Base-by-base conservation (phyloP, 2,888 invertebrate species). In the Orthosia gothica region DNA sequence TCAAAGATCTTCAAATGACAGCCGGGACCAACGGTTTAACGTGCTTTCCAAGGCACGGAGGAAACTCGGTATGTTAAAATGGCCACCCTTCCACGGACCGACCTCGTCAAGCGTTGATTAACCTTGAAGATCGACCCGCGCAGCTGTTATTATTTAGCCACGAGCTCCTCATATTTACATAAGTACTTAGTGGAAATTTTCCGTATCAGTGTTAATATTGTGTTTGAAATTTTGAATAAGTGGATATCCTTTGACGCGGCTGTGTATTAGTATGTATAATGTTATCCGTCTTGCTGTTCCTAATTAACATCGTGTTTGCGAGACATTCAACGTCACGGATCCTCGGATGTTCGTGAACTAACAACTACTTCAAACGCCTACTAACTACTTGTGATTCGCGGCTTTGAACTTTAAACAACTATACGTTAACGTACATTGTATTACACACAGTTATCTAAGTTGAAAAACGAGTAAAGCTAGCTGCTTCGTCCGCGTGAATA, bases 381-480 rank as follows among this genome's bases (percentile, higher is more conserved):
- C 67, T 63, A 83, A 70, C 54, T 80, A 66, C 68, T 69, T 74
- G 67, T 65, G 70, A 79, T 64, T 79, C 73, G 73, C 32, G 57
- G 83, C 69, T 79, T 79, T 83, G n/a, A 54, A 70, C 63, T 65
- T 66, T 49, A 73, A 82, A 79, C 81, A 77, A 77, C 65, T 79
- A 23, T 57, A 70, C 26, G 16, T 65, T 52, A 64, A 64, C 52
- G 12, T 64, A 76, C 13, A 74, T 47, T 54, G 32, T 65, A 70
- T 49, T 52, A 58, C 18, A 15, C 18, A 32, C 3, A 50, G 62
- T 58, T 67, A 61, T 54, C 70, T 64, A 50, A 57, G 64, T 68
- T 52, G 47, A 77, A 80, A 78, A 74, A 61, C 45, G 23, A 72
- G 59, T 70, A 67, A 64, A 79, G 20, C 69, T 76, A 64, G 59